A percentile compares a stretch with the other conserved stretches of the same genome.
These are phyloP conservation scores for Harpalus rubripes DNA, from an alignment of 2,888 invertebrate genomes.

Conservation along the genomic window DNA sequence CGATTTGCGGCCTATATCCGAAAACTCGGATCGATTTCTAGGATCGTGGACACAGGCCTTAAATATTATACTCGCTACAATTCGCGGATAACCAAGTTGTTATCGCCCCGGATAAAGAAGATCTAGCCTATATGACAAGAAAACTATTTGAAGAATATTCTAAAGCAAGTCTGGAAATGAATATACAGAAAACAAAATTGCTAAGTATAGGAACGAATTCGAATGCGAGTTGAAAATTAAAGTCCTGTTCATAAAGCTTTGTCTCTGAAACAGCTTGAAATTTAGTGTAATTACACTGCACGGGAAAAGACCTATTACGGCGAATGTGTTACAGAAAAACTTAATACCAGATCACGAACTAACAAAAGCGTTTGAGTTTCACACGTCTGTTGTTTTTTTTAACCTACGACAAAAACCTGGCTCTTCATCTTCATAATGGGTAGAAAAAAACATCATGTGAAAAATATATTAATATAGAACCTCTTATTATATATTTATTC, in stretches of 20 bases:
- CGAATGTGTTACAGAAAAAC: conserved; percentile 53
- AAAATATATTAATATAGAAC: conserved; percentile 51
- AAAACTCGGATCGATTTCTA: no score
- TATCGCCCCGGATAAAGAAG: no score
- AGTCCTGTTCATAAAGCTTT: conserved; percentile 11
- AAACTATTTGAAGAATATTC: no score
- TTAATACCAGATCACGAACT: conserved; percentile 54
- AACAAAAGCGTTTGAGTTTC: conserved; percentile 46
- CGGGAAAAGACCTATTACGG: conserved; percentile 52
- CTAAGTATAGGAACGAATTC: no score
- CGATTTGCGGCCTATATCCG: no score
- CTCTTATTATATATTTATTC: conserved; percentile 28
- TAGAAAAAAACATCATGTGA: conserved; percentile 40
- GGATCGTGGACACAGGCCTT: no score
- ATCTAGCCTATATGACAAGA: no score
- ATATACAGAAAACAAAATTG: no score
- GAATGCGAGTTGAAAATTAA: no score
- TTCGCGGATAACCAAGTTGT: no score
- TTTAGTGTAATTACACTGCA: conserved; percentile 58
- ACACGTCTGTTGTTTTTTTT: conserved; percentile 42
- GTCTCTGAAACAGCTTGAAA: conserved; percentile 45
- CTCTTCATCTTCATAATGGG: conserved; percentile 32
- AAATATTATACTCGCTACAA: no score
- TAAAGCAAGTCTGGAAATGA: no score
- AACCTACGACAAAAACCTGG: conserved; percentile 20